These are phyloP conservation scores for Sinocyclocheilus maitianheensis DNA, from an alignment of 2,113 vertebrate genomes.

Conservation along the genomic window DNA sequence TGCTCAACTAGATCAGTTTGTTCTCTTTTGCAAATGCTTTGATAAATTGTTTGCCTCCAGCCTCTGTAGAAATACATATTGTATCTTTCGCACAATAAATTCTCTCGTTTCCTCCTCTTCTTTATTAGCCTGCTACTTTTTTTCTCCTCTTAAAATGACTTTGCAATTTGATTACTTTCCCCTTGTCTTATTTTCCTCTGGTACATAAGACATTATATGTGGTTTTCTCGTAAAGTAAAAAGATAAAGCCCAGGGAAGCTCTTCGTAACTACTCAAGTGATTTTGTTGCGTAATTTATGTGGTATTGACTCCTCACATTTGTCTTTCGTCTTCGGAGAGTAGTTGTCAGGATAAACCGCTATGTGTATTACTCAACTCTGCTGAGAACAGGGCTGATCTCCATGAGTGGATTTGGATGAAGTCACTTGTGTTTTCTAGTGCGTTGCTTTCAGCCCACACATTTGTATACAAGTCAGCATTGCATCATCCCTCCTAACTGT, in stretches of 20 bases:
- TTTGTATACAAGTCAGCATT: slow-evolving; percentile 26
- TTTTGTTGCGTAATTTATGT: neutral
- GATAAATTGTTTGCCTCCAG: slow-evolving; percentile 30
- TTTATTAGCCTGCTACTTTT: slow-evolving; percentile 7
- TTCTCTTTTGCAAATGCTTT: neutral
- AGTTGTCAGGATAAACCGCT: slow-evolving; percentile 11
- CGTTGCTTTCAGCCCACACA: slow-evolving; percentile 18
- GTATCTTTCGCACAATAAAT: slow-evolving; percentile 20
- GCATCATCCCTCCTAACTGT: slow-evolving; percentile 6
- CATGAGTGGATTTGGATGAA: slow-evolving; percentile 2
- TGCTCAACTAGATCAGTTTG: slow-evolving; percentile 14
- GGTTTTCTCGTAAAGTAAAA: neutral
- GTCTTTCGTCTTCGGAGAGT: slow-evolving; percentile 8
- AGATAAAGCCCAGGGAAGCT: neutral
- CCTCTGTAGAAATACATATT: slow-evolving; percentile 22
- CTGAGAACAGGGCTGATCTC: neutral
- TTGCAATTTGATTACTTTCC: slow-evolving; percentile 46
- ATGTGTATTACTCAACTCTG: slow-evolving; percentile 9
- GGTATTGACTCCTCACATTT: neutral
- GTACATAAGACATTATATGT: neutral
- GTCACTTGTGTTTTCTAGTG: slow-evolving; percentile 25
- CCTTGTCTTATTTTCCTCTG: slow-evolving; percentile 22
- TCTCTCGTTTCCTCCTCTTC: neutral
- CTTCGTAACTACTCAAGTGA: neutral
- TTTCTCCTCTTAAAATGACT: slow-evolving; percentile 7